Base-by-base conservation (phyloP, 2,797 vertebrate species). In the Adelosebastes latens region DNA sequence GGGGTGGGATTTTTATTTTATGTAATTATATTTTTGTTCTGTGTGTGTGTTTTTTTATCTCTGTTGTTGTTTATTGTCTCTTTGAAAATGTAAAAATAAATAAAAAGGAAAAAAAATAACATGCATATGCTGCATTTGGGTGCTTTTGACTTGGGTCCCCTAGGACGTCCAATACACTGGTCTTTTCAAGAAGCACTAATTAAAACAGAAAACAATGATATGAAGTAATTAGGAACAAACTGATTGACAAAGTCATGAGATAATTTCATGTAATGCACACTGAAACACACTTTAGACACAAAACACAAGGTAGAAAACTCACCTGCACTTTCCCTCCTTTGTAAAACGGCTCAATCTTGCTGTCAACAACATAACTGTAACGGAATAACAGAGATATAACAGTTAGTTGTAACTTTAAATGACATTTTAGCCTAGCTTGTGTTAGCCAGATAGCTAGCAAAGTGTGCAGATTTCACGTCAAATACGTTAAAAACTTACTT, bases 241-340 rank as follows among this genome's bases (percentile, higher is more conserved):
- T 42, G 14, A 0, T 16, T 42, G 14, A 42, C 0, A 42, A 42
- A 16, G 14, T 42, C 39, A 39, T 39, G 12, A 34, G 2, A 27
- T 6, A 0, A 59, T 27, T 61, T 32, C 10, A 58, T 31, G 32
- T 22, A 10, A 58, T 12, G 3, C 25, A 52, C 3, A 52, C 13
- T 32, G 1, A 8, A 27, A 52, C 29, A 69, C 61, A 39, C 22
- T 63, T 25, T 7, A 8, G 0, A 34, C 24, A 69, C 59, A 49
- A n/a, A 72, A 71, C 4, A 77, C 22, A 39, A 32, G 49, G 4
- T 36, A 39, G 18, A 27, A 3, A 55, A 70, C 79, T 85, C 94
- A 99, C 99, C 97, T 99, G 98, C 3, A 97, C 96, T 90, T 97
- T 97, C 1, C 99, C 99, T 59, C 98, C 98, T 86, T 97, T 98